Conservation (phyloP, 2,113 vertebrate species). For the Hippolais icterina region DNA sequence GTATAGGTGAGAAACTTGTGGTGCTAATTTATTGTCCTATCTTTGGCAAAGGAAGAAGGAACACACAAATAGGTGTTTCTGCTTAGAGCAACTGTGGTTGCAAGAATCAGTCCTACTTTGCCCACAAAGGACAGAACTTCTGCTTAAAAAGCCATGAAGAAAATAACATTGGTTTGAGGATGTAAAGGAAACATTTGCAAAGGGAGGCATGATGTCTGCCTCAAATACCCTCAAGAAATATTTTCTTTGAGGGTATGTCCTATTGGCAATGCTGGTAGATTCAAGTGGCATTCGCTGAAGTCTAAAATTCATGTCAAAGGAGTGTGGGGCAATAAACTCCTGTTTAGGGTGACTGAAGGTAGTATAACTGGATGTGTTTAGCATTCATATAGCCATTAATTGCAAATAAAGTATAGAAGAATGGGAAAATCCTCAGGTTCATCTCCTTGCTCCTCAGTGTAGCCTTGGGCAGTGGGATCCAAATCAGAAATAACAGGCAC, state of each 20-base stretch:
- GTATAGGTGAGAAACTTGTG: accelerated
- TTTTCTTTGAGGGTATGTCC: background rate
- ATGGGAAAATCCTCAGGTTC: background rate
- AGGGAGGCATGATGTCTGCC: background rate
- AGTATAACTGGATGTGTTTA: background rate
- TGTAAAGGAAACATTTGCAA: background rate
- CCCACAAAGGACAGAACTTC: background rate
- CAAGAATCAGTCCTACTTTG: background rate
- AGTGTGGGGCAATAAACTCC: background rate
- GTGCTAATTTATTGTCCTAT: background rate
- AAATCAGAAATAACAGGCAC: background rate
- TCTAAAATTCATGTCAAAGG: background rate
- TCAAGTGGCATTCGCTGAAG: background rate
- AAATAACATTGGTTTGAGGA: background rate
- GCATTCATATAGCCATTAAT: background rate
- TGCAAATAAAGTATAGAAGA: background rate
- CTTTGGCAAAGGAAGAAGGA: background rate
- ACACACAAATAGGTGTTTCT: background rate
- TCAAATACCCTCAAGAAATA: background rate
- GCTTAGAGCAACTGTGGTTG: background rate
- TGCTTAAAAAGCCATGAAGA: background rate
- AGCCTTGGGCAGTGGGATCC: background rate
- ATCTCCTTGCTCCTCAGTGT: background rate
- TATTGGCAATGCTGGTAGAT: background rate
- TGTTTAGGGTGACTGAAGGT: background rate